Evolutionary conservation across 2,797 vertebrate genomes (phyloP).

Genomic region (Emys orbicularis): DNA sequence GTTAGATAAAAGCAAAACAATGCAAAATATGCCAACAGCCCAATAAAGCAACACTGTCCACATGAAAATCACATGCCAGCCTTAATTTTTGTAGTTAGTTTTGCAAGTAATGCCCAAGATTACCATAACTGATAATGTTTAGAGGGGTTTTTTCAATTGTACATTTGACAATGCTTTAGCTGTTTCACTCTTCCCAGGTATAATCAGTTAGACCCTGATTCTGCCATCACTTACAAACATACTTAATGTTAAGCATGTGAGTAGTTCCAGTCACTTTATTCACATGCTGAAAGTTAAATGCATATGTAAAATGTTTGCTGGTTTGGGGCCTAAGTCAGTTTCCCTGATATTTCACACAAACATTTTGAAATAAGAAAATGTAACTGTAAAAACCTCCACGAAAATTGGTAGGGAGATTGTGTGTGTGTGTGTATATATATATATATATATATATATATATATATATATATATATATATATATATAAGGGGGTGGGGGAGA

Average conservation of each 20-base stretch:
- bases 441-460: no score
- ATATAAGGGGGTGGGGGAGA: background rate
- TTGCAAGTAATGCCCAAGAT: background rate
- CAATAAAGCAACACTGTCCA: background rate
- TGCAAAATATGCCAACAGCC: background rate
- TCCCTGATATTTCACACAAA: background rate
- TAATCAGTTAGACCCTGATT: background rate
- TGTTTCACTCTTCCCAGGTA: background rate
- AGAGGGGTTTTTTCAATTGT: background rate
- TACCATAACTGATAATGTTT: background rate
- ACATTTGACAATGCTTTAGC: background rate
- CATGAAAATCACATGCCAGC: fast-evolving
- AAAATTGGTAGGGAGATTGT: background rate
- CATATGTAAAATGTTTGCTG: background rate
- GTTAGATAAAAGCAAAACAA: background rate
- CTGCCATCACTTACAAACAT: background rate
- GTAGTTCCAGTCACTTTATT: background rate
- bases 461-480: no score
- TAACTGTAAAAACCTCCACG: background rate
- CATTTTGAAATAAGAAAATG: background rate
- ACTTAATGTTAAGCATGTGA: background rate
- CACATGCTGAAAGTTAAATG: background rate
- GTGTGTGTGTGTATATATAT: background rate
- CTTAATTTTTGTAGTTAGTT: background rate
- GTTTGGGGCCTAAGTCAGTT: background rate